These are phyloP conservation scores for Lithophane leautieri DNA, from an alignment of 2,888 invertebrate genomes.

Conservation along the genomic window DNA sequence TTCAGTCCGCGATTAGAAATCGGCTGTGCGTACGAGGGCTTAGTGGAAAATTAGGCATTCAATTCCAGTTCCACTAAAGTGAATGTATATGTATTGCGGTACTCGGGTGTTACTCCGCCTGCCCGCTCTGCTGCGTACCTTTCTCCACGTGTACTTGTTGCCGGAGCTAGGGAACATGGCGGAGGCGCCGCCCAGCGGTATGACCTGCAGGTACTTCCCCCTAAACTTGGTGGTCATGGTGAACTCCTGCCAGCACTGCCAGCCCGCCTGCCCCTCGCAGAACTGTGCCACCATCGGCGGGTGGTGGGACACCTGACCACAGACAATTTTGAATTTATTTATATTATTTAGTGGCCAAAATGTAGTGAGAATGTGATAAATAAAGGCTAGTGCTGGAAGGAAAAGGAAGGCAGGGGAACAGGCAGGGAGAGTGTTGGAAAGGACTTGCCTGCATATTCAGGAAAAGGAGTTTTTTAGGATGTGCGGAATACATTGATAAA, in stretches of 20 bases:
- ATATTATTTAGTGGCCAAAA: conserved; percentile 41
- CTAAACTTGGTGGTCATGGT: conserved; percentile 99
- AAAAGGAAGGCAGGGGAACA: conserved; percentile 29
- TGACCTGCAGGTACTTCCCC: conserved; percentile 98
- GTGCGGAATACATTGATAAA: background rate
- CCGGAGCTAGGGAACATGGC: conserved; percentile 92
- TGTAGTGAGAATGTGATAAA: background rate
- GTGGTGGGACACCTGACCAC: conserved; percentile 96
- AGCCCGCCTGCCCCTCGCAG: conserved; percentile 96
- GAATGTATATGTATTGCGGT: conserved; percentile 7
- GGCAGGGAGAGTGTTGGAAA: conserved; percentile 12
- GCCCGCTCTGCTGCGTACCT: conserved; percentile 85
- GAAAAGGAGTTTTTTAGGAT: background rate
- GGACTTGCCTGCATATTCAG: background rate
- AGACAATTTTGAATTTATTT: conserved; percentile 65
- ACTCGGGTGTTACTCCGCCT: background rate
- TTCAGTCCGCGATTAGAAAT: too few relatives aligned
- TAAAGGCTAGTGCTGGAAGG: conserved; percentile 66
- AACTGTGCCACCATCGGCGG: conserved; percentile 99
- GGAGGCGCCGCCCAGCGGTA: conserved; percentile 94
- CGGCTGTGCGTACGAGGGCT: too few relatives aligned
- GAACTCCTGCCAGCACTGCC: conserved; percentile 99
- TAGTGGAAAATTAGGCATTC: background rate
- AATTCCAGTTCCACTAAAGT: background rate
- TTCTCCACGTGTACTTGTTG: conserved; percentile 99